Conservation (phyloP, 2,113 vertebrate species). For the Myiozetetes cayanensis region DNA sequence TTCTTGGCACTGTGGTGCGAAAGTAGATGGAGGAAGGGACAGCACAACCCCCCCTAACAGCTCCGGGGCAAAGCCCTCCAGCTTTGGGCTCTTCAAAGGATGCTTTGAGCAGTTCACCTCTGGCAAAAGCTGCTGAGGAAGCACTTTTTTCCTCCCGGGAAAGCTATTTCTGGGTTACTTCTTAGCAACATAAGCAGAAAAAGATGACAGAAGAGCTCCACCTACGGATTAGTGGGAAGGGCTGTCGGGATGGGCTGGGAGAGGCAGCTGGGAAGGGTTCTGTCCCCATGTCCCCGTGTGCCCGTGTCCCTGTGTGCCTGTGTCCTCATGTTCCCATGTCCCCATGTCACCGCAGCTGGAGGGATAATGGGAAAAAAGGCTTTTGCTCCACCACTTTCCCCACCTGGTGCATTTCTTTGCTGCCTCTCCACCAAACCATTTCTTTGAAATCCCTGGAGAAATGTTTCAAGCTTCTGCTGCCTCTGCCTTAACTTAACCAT, state of each 20-base stretch:
- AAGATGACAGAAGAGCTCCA: constrained; percentile 64
- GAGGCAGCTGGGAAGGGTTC: not conserved
- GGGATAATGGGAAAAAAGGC: not conserved
- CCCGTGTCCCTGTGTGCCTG: not conserved
- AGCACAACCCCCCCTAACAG: fast-evolving
- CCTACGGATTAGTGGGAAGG: constrained; percentile 55
- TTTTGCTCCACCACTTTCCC: not conserved
- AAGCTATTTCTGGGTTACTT: constrained; percentile 55
- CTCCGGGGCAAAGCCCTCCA: not conserved
- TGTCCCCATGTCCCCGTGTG: not conserved
- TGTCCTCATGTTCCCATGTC: not conserved
- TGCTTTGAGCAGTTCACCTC: not conserved
- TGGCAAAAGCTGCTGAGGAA: constrained; percentile 35
- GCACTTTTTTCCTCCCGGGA: not conserved
- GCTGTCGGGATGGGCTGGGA: constrained; percentile 11
- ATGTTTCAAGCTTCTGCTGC: not conserved
- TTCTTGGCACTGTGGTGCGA: fast-evolving
- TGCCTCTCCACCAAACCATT: fast-evolving
- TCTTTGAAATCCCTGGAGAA: not conserved
- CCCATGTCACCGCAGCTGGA: not conserved
- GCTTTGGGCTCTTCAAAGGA: constrained; percentile 14
- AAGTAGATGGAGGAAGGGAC: not conserved
- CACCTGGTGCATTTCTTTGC: not conserved
- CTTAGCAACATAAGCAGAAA: constrained; percentile 52
- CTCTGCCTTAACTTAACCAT: not conserved